Base-by-base conservation (phyloP, 2,797 vertebrate genomes). In the Lepilemur septentrionalis region DNA sequence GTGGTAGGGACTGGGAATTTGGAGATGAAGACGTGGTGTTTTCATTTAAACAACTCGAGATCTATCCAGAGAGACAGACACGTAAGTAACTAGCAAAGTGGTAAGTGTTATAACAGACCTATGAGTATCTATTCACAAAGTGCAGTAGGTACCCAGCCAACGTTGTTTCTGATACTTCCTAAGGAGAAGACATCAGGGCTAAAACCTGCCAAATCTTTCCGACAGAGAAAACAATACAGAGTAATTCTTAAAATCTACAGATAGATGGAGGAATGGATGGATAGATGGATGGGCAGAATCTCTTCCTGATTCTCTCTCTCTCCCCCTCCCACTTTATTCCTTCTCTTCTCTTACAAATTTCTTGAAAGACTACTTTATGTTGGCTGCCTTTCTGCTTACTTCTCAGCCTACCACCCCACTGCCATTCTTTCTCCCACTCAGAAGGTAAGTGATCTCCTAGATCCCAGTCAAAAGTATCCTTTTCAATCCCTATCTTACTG, bases 21-120 rank as follows among this genome's bases (percentile, higher is more conserved):
- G 72, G 78, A 94, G n/a, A 30, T 20, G 46, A 93, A 85, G 41
- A 72, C 7, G 22, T 5, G 1, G 5, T 73, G 3, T 89, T 88
- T 85, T 93, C n/a, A 91, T 82, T 90, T 78, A 73, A 93, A 87
- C 87, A 92, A 25, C 6, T 93, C 7, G 6, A 90, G 46, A 59
- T 46, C 91, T 94, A 43, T 32, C 28, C 61, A 65, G 38, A 91
- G 35, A 81, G 72, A 78, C 52, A 72, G 67, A 78, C 72, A 94
- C 50, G 30, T 32, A 89, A 91, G 32, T 52, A n/a, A 41, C n/a
- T 11, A 63, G 14, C 50, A 67, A 67, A 57, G 43, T 22, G 32
- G 8, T 41, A 28, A 73, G 35, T 72, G 72, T 59, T 82, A 3
- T 32, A 61, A 50, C 41, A 89, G 23, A 46, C 61, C 46, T 79